Evolutionary conservation across 2,888 invertebrate genomes (phyloP).

Genomic region (Aplocera efformata): DNA sequence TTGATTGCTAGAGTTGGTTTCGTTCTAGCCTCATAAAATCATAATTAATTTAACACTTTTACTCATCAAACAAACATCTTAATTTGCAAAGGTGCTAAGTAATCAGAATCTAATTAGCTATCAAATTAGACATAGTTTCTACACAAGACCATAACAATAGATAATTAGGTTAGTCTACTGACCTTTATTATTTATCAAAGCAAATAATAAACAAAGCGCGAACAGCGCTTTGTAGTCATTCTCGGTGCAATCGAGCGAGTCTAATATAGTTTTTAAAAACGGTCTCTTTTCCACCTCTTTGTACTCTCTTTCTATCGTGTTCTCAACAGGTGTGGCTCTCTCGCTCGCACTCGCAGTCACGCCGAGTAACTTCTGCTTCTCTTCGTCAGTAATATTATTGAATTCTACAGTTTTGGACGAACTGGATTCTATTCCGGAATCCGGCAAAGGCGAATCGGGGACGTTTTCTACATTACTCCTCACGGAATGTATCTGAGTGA

Average conservation of each 20-base stretch:
- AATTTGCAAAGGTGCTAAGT: slow-evolving; percentile 7
- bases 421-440: slow-evolving; percentile 66
- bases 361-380: slow-evolving; percentile 86
- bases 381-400: slow-evolving; percentile 95
- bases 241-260: slow-evolving; percentile 92
- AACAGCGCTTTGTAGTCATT: slow-evolving; percentile 97
- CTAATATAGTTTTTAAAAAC: slow-evolving; percentile 93
- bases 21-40: too few relatives aligned
- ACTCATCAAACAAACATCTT: not conserved
- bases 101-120: slow-evolving; percentile 10
- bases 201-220: slow-evolving; percentile 94
- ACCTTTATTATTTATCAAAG: slow-evolving; percentile 97
- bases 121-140: slow-evolving; percentile 14
- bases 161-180: slow-evolving; percentile 36
- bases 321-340: slow-evolving; percentile 47
- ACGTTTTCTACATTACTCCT: slow-evolving; percentile 56
- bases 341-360: slow-evolving; percentile 43
- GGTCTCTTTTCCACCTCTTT: slow-evolving; percentile 83
- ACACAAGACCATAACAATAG: slow-evolving; percentile 20
- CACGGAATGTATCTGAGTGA: slow-evolving; percentile 57
- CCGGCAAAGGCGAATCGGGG: slow-evolving; percentile 74
- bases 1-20: too few relatives aligned
- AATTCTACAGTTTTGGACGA: slow-evolving; percentile 72
- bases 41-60: too few relatives aligned
- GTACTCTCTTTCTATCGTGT: slow-evolving; percentile 55